A percentile compares a stretch with the other conserved stretches of the same genome.
Evolutionary conservation across 1,140 invertebrate species (phyloP).

Genomic region (Drosophila grimshawi): DNA sequence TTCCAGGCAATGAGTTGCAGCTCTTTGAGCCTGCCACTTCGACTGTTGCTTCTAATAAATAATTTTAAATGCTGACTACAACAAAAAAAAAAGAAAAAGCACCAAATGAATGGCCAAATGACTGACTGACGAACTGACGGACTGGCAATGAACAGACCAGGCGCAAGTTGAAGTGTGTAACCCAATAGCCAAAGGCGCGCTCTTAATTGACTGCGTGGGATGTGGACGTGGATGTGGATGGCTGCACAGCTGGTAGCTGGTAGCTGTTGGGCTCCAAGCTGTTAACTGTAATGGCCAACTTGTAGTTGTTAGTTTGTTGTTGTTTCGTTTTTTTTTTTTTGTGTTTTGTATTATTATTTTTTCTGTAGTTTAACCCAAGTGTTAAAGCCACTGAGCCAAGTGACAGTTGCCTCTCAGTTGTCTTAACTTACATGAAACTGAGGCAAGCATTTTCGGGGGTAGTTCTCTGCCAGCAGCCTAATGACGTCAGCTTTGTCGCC

Average conservation of each 20-base stretch:
- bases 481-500: slow-evolving; percentile 80
- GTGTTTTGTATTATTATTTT: no score
- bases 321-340: background rate
- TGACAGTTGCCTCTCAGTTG: slow-evolving; percentile 19
- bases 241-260: slow-evolving; percentile 30
- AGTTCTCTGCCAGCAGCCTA: slow-evolving; percentile 43
- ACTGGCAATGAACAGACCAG: background rate
- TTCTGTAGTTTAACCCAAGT: slow-evolving; percentile 7
- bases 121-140: slow-evolving; percentile 1
- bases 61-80: slow-evolving; percentile 80
- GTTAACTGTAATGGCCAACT: slow-evolving; percentile 39
- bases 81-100: slow-evolving; percentile 35
- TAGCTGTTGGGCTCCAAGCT: slow-evolving; percentile 18
- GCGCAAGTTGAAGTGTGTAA: slow-evolving; percentile 74
- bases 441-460: slow-evolving; percentile 33
- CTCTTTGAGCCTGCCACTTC: slow-evolving; percentile 37
- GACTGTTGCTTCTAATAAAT: slow-evolving; percentile 80
- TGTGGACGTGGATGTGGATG: slow-evolving; percentile 37
- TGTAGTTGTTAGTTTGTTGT: slow-evolving; percentile 35
- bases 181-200: slow-evolving; percentile 73
- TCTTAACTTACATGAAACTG: background rate
- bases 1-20: slow-evolving; percentile 11
- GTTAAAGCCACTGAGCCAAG: slow-evolving; percentile 39
- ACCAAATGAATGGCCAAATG: slow-evolving; percentile 14
- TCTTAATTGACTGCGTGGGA: slow-evolving; percentile 80